Base-by-base conservation (phyloP, 2,888 invertebrate genomes). In the Gryllus longicercus region DNA sequence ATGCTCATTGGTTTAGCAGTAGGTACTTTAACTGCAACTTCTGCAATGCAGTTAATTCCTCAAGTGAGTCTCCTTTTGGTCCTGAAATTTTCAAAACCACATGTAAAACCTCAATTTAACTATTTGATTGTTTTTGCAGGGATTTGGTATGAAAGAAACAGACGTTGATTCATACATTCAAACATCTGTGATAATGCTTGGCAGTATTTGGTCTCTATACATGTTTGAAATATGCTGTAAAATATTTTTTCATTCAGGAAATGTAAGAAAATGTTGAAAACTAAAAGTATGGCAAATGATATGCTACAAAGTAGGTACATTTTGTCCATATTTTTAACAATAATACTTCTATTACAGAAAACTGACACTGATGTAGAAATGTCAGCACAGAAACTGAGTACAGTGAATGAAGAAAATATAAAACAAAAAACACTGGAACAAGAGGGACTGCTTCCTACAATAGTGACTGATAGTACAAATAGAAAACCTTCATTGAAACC, bases 1-100 rank as follows among this genome's bases (percentile, higher is more conserved):
- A 86, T 87, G 79, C 88, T 91, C 85, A 88, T 90, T 80, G 90
- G 90, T 4, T 85, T 91, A 76, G 91, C 90, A 18, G 90, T 90
- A 38, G 91, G 91, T 0, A 90, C 90, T 50, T 86, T 91, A 49
- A 87, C 87, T 76, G 90, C 89, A 49, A 90, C 88, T 80, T 88
- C 89, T 3, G 84, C 90, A 16, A 88, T 91, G 82, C 89, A 90
- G 83, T 87, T 91, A 2, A 88, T 91, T n/a, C 91, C 91, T 38
- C 90, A 90, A 86, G 90, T 86, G 83, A 82, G 81, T 51, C 74
- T 78, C 38, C 16, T n/a, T 63, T 16, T 63, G 63, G 14, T 18
- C 1, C 0, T 63, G 38, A 38, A 38, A 38, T 78, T 2, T 50
- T 74, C 1, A 21, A 21, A 23, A 38, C 25, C 18, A 49, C 51